phyloP scores from a whole-genome alignment of 2,113 vertebrate genomes.

The Brienomyrus brachyistius region DNA sequence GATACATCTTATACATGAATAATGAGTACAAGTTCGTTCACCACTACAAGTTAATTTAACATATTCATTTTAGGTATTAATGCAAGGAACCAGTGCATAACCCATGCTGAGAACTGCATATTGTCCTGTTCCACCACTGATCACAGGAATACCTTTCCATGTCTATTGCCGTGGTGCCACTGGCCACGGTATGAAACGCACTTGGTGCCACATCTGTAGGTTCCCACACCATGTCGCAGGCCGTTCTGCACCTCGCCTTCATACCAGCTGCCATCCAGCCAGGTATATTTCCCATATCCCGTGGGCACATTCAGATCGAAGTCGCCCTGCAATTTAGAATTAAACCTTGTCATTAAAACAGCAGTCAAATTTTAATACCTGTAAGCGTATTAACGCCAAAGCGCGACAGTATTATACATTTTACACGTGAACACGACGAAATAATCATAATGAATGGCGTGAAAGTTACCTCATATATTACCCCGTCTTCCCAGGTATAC shows the following conservation, averaged over 20 bases:
- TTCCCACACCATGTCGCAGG: slow-evolving; percentile 71
- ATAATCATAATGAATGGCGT: neutral
- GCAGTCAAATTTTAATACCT: neutral
- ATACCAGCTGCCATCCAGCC: slow-evolving; percentile 75
- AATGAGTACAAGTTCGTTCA: neutral
- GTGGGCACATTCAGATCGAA: slow-evolving; percentile 71
- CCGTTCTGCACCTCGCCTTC: slow-evolving; percentile 67
- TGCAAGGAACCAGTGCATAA: neutral
- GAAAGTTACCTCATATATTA: slow-evolving; percentile 76
- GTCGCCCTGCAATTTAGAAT: slow-evolving; percentile 61
- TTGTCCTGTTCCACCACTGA: neutral
- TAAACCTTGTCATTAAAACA: neutral
- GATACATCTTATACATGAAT: neutral
- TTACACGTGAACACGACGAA: neutral
- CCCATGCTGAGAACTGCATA: neutral
- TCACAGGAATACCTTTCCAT: slow-evolving; percentile 70
- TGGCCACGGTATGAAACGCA: slow-evolving; percentile 67
- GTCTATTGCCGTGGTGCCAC: slow-evolving; percentile 72
- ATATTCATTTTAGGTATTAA: neutral
- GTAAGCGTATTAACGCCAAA: neutral
- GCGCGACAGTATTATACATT: neutral
- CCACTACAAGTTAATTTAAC: neutral
- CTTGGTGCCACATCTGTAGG: slow-evolving; percentile 54
- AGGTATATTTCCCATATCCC: slow-evolving; percentile 66
- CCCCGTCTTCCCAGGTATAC: slow-evolving; percentile 67